Evolutionary conservation across 2,888 invertebrate genomes (phyloP), one percentile per base, ranked within the genome.

Genomic region (Onchidella celtica): DNA sequence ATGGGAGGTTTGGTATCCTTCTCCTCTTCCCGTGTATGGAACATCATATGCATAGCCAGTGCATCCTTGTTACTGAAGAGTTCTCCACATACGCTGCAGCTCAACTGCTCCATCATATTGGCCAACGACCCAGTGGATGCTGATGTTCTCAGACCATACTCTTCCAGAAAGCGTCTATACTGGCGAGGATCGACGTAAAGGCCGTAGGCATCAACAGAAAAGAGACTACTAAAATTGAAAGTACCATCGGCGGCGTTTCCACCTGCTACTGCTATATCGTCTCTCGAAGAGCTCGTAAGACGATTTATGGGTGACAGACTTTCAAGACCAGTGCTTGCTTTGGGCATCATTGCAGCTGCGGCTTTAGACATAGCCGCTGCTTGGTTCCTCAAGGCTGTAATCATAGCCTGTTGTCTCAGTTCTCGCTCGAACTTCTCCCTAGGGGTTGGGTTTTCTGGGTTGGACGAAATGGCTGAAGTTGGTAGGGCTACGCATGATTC

Each of bases 31-130:
- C 83, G 78, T 36, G 85, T 83, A 77, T 86, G 86, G 74, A 85
- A 89, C 91, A 92, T 90, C 85, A 92, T 89, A 81, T 92, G 92
- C 91, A 92, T 91, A 4, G 92, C 92, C 63, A 92, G 83, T 0
- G 91, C 85, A 82, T 92, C 92, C 68, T 91, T 88, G 76, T 89
- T 90, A 21, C 84, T 70, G 83, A 92, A 92, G 3, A 83, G 66
- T 47, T 87, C 85, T 9, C 87, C 87, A 84, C 92, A 92, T 36
- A 88, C 84, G 47, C 85, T 79, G 61, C 90, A 91, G 36, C 75
- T 75, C 21, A 81, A 29, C 59, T 81, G 81, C 61, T 81, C 75
- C 55, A 69, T 75, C 75, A 75, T 81, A 29, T 75, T 66, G 24
- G 65, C 40, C 14, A 81, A 21, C 0, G 81, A 57, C 11, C 61